Evolutionary conservation across 1,140 invertebrate genomes (phyloP).

Genomic region (Tetramorium simillimum): DNA sequence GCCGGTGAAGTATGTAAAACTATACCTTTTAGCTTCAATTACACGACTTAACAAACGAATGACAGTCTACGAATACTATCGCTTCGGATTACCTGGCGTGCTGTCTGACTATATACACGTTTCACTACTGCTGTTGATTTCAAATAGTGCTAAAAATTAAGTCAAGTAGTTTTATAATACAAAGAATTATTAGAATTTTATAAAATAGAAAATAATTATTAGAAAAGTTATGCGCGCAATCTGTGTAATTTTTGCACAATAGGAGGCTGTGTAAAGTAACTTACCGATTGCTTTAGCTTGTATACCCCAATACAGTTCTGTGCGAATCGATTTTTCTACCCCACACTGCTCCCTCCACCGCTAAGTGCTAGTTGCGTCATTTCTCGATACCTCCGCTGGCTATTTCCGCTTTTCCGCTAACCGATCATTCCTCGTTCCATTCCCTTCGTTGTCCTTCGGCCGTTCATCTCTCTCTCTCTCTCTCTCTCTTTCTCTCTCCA

Average conservation of each 20-base stretch:
- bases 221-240: background rate
- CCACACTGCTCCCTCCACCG: background rate
- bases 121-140: background rate
- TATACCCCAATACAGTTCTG: background rate
- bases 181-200: background rate
- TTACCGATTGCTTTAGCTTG: background rate
- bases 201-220: background rate
- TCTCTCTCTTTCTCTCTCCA: slow-evolving; percentile 65
- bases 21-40: slow-evolving; percentile 63
- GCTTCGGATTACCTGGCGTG: background rate
- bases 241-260: background rate
- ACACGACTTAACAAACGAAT: slow-evolving; percentile 21
- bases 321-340: slow-evolving; percentile 36
- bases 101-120: background rate
- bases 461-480: slow-evolving; percentile 53
- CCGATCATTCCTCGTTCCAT: slow-evolving; percentile 7
- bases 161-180: background rate
- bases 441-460: background rate
- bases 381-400: slow-evolving; percentile 40
- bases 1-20: slow-evolving; percentile 76
- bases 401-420: slow-evolving; percentile 70
- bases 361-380: slow-evolving; percentile 28
- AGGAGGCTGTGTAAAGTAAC: background rate
- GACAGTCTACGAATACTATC: background rate
- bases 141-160: background rate